phyloP scores from a whole-genome alignment of 2,797 vertebrate species.

The Phalanger gymnotis region DNA sequence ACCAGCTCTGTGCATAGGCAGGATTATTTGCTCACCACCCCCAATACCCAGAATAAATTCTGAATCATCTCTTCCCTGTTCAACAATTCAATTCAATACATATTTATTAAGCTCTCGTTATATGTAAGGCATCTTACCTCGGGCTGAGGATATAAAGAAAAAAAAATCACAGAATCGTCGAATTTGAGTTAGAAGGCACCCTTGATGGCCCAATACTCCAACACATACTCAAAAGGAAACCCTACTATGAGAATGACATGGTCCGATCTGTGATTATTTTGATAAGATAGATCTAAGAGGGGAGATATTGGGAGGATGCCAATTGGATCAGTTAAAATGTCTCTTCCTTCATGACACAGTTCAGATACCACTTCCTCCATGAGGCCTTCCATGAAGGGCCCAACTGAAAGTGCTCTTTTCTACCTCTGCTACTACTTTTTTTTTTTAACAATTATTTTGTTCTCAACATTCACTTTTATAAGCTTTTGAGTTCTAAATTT shows the following conservation, averaged over 20 bases:
- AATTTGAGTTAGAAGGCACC: not conserved
- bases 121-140: not conserved
- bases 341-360: not conserved
- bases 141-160: not conserved
- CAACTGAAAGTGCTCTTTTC: not conserved
- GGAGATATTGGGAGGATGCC: too few relatives aligned
- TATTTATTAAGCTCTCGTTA: not conserved
- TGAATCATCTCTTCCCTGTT: not conserved
- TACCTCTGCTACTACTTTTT: not conserved
- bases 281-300: not conserved
- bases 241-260: not conserved
- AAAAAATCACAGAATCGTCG: not conserved
- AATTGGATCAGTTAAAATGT: not conserved
- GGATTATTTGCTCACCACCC: not conserved
- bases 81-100: not conserved
- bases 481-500: too few relatives aligned
- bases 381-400: not conserved
- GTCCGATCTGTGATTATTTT: not conserved
- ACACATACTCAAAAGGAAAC: not conserved
- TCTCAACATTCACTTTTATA: too few relatives aligned
- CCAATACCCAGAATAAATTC: not conserved
- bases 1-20: not conserved
- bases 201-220: not conserved
- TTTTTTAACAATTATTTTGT: not conserved
- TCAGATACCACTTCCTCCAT: not conserved